Evolutionary conservation across 2,113 vertebrate genomes (phyloP).

Genomic region (Carollia perspicillata): DNA sequence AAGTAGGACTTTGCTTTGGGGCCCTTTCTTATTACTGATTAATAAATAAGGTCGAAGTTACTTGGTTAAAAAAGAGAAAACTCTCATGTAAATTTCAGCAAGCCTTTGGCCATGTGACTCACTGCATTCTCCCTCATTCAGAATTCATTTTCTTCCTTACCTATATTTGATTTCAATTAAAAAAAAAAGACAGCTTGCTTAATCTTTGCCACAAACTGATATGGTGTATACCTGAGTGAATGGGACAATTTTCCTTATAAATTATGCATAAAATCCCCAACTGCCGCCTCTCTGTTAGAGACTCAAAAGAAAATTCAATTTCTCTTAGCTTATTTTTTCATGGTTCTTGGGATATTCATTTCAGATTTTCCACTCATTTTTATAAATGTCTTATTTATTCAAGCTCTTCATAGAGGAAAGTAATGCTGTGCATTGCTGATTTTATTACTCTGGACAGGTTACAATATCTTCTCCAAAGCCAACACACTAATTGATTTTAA

Average conservation of each 20-base stretch:
- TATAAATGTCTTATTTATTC: slow-evolving; percentile 87
- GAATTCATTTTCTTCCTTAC: slow-evolving; percentile 78
- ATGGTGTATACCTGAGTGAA: slow-evolving; percentile 83
- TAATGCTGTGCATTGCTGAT: slow-evolving; percentile 84
- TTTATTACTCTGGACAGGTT: slow-evolving; percentile 84
- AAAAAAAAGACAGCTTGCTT: slow-evolving; percentile 82
- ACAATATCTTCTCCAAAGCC: slow-evolving; percentile 80
- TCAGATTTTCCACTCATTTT: slow-evolving; percentile 83
- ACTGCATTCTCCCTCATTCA: slow-evolving; percentile 56
- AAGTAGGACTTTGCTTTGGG: not conserved
- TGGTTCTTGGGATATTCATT: slow-evolving; percentile 86
- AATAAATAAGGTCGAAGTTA: slow-evolving; percentile 71
- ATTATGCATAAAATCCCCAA: slow-evolving; percentile 85
- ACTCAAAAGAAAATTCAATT: slow-evolving; percentile 84
- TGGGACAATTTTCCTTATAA: slow-evolving; percentile 85
- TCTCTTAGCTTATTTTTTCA: slow-evolving; percentile 81
- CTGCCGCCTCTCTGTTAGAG: slow-evolving; percentile 72
- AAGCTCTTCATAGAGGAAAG: slow-evolving; percentile 81
- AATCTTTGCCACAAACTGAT: slow-evolving; percentile 84
- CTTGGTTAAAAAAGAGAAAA: slow-evolving; percentile 54
- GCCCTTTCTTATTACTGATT: slow-evolving; percentile 28
- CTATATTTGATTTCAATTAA: slow-evolving; percentile 86
- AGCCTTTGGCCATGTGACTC: slow-evolving; percentile 59
- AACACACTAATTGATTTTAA: slow-evolving; percentile 84
- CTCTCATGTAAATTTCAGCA: slow-evolving; percentile 53